A percentile compares a stretch with the other conserved stretches of the same genome.
Evolutionary conservation across 2,113 vertebrate species (phyloP).

Genomic region (Gobius niger): DNA sequence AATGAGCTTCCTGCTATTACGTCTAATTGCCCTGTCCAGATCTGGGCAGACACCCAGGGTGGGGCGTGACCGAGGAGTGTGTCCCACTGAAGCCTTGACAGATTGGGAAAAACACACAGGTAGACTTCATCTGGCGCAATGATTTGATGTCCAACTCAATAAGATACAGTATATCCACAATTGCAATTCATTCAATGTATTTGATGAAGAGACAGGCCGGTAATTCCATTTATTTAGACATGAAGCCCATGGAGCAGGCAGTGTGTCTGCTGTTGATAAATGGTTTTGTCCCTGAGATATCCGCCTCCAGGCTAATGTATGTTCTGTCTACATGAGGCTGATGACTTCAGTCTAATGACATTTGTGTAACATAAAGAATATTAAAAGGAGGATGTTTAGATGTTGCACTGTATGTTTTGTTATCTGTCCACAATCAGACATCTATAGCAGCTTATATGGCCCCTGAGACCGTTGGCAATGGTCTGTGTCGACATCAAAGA

Average conservation of each 20-base stretch:
- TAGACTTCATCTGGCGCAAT: background rate
- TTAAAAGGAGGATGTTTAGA: constrained; percentile 46
- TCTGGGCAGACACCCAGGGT: constrained; percentile 71
- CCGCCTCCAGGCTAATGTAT: background rate
- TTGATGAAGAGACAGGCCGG: too few species aligned
- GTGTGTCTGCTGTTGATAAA: background rate
- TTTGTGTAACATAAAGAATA: constrained; percentile 23
- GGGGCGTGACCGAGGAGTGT: constrained; percentile 59
- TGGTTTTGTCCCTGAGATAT: background rate
- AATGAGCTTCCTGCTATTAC: constrained; percentile 75
- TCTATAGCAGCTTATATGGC: constrained; percentile 43
- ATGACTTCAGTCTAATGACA: constrained; percentile 6
- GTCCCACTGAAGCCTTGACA: constrained; percentile 25
- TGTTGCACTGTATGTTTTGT: constrained; percentile 31
- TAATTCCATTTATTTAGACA: too few species aligned
- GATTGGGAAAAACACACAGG: constrained; percentile 2
- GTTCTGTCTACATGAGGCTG: constrained; percentile 1
- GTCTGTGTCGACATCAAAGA: constrained; percentile 3
- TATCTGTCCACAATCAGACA: constrained; percentile 37
- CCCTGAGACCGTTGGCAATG: constrained; percentile 23
- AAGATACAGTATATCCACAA: background rate
- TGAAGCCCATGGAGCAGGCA: too few species aligned
- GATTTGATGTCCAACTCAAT: background rate
- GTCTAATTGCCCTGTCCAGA: constrained; percentile 63
- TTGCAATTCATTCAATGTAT: too few species aligned